Conservation (phyloP, 2,113 vertebrate genomes). For the Montifringilla adamsi region DNA sequence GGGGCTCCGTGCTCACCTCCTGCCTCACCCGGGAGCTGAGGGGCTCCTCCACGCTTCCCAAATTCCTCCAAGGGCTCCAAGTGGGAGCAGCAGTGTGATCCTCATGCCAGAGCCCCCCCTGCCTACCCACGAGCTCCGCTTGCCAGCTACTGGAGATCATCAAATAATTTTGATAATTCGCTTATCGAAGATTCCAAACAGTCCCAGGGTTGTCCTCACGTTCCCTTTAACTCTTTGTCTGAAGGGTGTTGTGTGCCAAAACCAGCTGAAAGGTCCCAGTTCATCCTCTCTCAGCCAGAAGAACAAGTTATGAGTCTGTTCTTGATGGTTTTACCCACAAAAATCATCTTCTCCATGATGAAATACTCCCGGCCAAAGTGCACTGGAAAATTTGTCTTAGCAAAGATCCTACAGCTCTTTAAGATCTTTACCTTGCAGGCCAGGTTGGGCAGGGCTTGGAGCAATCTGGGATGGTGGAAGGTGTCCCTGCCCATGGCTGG, state of each 20-base stretch:
- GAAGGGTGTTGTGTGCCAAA: background rate
- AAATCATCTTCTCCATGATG: background rate
- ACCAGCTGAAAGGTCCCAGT: background rate
- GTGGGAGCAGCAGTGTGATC: fast-evolving
- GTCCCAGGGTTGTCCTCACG: background rate
- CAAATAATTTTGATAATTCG: background rate
- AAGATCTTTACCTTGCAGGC: background rate
- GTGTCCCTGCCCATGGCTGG: background rate
- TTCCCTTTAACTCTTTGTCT: background rate
- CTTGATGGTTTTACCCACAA: background rate
- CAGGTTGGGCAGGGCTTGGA: background rate
- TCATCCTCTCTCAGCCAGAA: background rate
- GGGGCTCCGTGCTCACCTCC: fast-evolving
- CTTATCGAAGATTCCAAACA: background rate
- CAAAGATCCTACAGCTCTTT: background rate
- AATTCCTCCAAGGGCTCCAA: background rate
- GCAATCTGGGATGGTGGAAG: background rate
- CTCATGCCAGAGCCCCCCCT: background rate
- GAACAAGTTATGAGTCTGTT: background rate
- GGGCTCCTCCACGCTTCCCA: background rate
- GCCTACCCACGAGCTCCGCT: fast-evolving
- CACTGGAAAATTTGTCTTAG: background rate
- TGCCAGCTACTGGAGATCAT: background rate
- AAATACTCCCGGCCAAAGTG: background rate
- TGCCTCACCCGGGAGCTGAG: background rate